phyloP scores from a whole-genome alignment of 2,888 invertebrate species.

The Metopia argyrocephala region DNA sequence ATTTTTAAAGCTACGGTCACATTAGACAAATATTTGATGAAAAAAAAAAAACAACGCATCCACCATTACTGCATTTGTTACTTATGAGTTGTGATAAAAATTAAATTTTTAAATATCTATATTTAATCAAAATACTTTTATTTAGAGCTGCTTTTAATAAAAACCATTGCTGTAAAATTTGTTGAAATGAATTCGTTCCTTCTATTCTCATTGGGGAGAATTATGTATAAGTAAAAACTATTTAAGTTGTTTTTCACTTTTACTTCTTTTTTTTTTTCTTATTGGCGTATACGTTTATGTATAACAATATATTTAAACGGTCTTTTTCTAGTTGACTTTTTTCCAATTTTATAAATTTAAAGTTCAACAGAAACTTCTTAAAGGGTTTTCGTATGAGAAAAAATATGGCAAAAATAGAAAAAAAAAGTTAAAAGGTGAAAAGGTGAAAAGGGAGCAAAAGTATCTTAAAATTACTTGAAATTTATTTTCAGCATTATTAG shows the following conservation, averaged over 20 bases:
- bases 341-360: background rate
- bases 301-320: constrained; percentile 43
- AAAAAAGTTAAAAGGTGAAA: background rate
- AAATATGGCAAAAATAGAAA: background rate
- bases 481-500: background rate
- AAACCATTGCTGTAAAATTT: too few relatives aligned
- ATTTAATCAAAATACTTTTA: too few relatives aligned
- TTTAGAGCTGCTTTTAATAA: too few relatives aligned
- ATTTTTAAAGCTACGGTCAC: too few relatives aligned
- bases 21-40: too few relatives aligned
- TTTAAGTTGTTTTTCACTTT: background rate
- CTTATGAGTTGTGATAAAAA: too few relatives aligned
- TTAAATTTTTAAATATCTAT: too few relatives aligned
- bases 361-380: background rate
- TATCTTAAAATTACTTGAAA: background rate
- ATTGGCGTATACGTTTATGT: background rate
- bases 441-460: background rate
- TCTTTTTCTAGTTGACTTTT: constrained; percentile 22
- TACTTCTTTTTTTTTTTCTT: background rate
- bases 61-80: too few relatives aligned
- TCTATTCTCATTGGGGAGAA: background rate
- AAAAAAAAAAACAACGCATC: too few relatives aligned
- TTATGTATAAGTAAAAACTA: background rate
- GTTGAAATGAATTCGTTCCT: background rate
- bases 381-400: background rate